phyloP scores from a whole-genome alignment of 1,140 invertebrate genomes.

The Spodoptera litura region DNA sequence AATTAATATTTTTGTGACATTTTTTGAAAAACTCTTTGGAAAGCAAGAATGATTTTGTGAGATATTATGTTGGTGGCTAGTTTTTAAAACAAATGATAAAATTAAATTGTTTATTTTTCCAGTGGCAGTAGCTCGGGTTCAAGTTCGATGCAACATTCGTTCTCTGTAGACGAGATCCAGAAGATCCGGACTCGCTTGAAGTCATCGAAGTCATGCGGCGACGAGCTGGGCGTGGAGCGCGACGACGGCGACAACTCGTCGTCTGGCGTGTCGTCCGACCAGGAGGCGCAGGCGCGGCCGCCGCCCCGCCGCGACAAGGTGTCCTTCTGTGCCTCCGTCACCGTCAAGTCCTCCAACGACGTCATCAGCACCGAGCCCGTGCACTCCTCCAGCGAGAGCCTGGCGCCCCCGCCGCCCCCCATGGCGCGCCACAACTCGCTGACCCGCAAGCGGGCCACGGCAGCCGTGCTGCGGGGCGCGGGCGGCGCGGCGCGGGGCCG shows the following conservation, averaged over 20 bases:
- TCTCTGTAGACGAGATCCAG: conserved; percentile 95
- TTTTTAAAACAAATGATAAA: background rate
- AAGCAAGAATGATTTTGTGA: too few species aligned
- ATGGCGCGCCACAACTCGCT: conserved; percentile 87
- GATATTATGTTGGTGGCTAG: too few species aligned
- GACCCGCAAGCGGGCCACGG: conserved; percentile 86
- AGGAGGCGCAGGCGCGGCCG: conserved; percentile 86
- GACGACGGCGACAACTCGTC: conserved; percentile 95
- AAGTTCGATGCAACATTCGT: conserved; percentile 92
- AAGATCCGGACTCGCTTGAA: conserved; percentile 93
- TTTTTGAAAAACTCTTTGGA: too few species aligned
- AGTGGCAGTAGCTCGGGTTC: conserved; percentile 90
- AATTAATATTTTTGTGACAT: background rate
- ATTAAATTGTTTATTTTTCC: conserved; percentile 55
- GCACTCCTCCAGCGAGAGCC: conserved; percentile 79
- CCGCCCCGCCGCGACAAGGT: conserved; percentile 80
- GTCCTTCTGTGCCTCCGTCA: conserved; percentile 84
- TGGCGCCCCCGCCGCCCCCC: conserved; percentile 68
- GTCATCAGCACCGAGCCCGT: conserved; percentile 85
- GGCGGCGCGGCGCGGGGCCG: conserved; percentile 63
- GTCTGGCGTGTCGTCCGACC: conserved; percentile 94
- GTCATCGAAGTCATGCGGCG: conserved; percentile 94
- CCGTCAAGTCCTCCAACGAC: conserved; percentile 84
- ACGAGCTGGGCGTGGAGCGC: conserved; percentile 89
- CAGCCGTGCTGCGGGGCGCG: conserved; percentile 81